phyloP scores from a whole-genome alignment of 2,113 vertebrate genomes.

The Coregonus clupeaformis region DNA sequence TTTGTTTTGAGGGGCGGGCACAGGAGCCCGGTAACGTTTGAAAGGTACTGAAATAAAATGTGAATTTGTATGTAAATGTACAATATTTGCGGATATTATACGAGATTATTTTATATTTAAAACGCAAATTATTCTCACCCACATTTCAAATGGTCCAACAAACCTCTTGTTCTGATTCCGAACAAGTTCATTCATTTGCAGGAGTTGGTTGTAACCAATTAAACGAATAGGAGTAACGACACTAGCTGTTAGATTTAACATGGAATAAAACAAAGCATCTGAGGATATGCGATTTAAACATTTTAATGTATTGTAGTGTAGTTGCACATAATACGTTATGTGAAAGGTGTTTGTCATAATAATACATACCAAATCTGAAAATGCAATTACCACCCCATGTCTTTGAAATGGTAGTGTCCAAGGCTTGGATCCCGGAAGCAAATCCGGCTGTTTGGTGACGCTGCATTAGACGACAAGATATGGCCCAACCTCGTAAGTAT shows the following conservation, averaged over 20 bases:
- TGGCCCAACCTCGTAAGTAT: conserved; percentile 74
- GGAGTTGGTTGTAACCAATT: neutral
- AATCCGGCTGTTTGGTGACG: conserved; percentile 68
- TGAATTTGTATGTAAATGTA: neutral
- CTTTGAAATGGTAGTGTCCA: conserved; percentile 21
- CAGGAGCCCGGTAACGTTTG: neutral
- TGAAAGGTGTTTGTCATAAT: neutral
- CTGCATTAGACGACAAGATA: conserved; percentile 69
- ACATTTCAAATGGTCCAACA: too few species aligned
- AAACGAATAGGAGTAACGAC: neutral
- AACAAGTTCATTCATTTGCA: too few species aligned
- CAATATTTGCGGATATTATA: too few species aligned
- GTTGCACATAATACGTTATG: too few species aligned
- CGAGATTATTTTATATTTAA: too few species aligned
- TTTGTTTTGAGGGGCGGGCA: neutral
- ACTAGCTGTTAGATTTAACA: neutral
- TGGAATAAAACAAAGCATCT: neutral
- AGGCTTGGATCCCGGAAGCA: conserved; percentile 62
- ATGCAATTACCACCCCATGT: neutral
- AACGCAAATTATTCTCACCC: too few species aligned
- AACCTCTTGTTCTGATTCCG: too few species aligned
- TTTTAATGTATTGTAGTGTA: too few species aligned
- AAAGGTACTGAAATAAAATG: neutral
- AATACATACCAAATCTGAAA: neutral
- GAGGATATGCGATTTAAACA: too few species aligned